A percentile compares a stretch with the other conserved stretches of the same genome.
These are phyloP conservation scores for Ophiodon elongatus DNA, from an alignment of 2,113 vertebrate genomes.

Conservation along the genomic window DNA sequence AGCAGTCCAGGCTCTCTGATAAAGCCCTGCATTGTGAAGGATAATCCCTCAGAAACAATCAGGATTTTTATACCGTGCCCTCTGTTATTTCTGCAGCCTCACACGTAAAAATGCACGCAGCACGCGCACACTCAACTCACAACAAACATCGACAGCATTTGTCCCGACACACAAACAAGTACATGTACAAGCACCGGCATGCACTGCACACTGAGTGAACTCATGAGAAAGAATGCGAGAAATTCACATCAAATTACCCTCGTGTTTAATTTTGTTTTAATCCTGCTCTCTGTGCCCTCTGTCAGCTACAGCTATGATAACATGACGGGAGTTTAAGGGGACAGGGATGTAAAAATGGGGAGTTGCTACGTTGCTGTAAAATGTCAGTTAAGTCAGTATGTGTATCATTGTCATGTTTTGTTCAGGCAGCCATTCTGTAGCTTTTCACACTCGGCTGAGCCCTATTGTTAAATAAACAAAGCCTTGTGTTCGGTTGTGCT, in stretches of 20 bases:
- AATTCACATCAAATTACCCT: constrained; percentile 48
- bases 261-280: constrained; percentile 42
- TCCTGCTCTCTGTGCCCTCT: background rate
- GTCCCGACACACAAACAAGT: constrained; percentile 48
- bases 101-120: constrained; percentile 24
- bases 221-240: constrained; percentile 71
- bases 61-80: constrained; percentile 64
- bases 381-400: constrained; percentile 48
- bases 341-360: constrained; percentile 6
- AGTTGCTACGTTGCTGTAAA: constrained; percentile 26
- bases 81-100: constrained; percentile 56
- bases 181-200: constrained; percentile 60
- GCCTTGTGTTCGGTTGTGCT: constrained; percentile 56
- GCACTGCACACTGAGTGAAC: constrained; percentile 39
- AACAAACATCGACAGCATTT: constrained; percentile 15
- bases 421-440: constrained; percentile 62
- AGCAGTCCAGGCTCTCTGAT: constrained; percentile 64
- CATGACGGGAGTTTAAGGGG: background rate
- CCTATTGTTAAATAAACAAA: constrained; percentile 77
- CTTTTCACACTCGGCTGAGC: constrained; percentile 67
- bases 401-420: constrained; percentile 69
- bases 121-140: constrained; percentile 17
- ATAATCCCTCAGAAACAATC: constrained; percentile 79
- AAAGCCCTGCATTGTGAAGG: constrained; percentile 75
- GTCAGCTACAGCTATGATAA: constrained; percentile 19